These are phyloP conservation scores for Thereva nobilitata DNA, from an alignment of 2,888 invertebrate species.

Conservation along the genomic window DNA sequence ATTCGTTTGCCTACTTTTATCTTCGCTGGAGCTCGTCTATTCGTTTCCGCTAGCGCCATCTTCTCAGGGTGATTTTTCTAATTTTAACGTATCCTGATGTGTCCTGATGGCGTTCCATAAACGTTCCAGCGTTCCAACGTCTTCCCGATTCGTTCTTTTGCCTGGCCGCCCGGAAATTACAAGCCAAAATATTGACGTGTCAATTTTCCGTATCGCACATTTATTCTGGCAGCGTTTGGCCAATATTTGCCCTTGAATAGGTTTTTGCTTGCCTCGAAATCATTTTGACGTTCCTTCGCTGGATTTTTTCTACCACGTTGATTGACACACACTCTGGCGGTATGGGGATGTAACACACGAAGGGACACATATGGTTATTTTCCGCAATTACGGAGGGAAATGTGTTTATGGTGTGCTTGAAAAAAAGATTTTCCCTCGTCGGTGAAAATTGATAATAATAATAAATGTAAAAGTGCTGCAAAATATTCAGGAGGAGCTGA, in stretches of 20 bases:
- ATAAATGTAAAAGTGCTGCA: too few relatives aligned
- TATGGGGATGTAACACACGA: too few relatives aligned
- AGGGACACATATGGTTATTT: too few relatives aligned
- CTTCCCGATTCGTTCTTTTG: not conserved
- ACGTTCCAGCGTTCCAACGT: not conserved
- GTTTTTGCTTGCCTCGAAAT: not conserved
- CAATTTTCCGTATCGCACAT: conserved; percentile 30
- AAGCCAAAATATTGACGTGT: conserved; percentile 39
- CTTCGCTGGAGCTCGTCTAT: conserved; percentile 1
- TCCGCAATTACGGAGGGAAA: too few relatives aligned
- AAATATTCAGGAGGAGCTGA: too few relatives aligned
- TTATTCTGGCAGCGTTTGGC: conserved; percentile 27
- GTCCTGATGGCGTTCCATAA: not conserved
- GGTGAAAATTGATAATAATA: too few relatives aligned
- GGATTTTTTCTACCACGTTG: too few relatives aligned
- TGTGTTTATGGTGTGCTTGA: too few relatives aligned
- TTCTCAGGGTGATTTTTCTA: conserved; percentile 27
- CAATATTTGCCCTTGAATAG: conserved; percentile 9
- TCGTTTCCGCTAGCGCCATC: conserved; percentile 21
- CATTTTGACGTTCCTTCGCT: conserved; percentile 1
- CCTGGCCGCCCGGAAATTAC: conserved; percentile 33
- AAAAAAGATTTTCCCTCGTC: too few relatives aligned
- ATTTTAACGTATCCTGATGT: conserved; percentile 7
- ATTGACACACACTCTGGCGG: too few relatives aligned
- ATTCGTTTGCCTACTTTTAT: conserved; percentile 25